phyloP scores from a whole-genome alignment of 2,113 vertebrate genomes.

The Tupaia chinensis region DNA sequence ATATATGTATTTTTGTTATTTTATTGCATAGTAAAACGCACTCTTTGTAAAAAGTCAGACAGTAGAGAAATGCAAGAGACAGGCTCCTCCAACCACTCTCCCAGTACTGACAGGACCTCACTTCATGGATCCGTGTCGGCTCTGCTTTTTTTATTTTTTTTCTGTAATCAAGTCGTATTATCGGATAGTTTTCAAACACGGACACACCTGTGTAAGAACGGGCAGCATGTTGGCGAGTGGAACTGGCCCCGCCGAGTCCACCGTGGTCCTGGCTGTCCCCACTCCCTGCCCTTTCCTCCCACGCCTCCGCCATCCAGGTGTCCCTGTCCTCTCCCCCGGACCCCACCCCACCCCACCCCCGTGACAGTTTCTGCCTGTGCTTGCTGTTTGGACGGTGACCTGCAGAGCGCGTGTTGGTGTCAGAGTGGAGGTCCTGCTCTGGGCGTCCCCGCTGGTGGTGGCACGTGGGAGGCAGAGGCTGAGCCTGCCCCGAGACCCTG shows the following conservation, averaged over 20 bases:
- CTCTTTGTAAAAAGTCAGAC: conserved; percentile 57
- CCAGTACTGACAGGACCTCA: not conserved
- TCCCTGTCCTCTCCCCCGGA: not conserved
- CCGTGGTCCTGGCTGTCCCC: not conserved
- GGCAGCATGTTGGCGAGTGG: conserved; percentile 7
- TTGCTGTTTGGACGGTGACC: not conserved
- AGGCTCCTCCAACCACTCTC: not conserved
- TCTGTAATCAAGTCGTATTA: not conserved
- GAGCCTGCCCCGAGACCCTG: not conserved
- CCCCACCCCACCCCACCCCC: no score
- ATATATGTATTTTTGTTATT: conserved; percentile 15
- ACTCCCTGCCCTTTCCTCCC: not conserved
- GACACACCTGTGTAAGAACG: conserved; percentile 43
- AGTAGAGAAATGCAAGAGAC: conserved; percentile 39
- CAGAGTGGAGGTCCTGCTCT: not conserved
- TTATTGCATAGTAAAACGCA: conserved; percentile 19
- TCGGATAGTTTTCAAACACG: conserved; percentile 55
- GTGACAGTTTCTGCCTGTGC: not conserved
- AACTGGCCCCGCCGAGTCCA: not conserved
- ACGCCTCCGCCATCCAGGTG: not conserved
- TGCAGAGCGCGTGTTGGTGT: not conserved
- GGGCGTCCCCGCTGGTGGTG: not conserved
- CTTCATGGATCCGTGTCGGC: not conserved
- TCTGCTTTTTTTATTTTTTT: not conserved
- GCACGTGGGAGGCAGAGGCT: not conserved